Percentiles rank a stretch among this genome's conserved stretches.
Conservation (phyloP, 2,113 vertebrate genomes). For the Alethe diademata region DNA sequence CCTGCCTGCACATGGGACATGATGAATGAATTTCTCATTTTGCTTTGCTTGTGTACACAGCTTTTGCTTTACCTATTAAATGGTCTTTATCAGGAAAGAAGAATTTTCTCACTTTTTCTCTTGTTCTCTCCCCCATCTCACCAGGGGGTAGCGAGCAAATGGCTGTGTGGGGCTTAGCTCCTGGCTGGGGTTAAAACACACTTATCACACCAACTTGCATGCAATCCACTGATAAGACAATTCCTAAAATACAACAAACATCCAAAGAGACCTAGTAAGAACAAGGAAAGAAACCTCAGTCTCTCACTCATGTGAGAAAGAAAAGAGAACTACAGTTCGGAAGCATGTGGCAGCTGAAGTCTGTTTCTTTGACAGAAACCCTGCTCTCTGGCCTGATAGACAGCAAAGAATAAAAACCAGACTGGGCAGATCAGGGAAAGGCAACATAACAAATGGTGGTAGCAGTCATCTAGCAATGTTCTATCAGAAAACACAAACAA, state of each 20-base stretch:
- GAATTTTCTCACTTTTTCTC: not conserved
- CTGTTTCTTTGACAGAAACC: not conserved
- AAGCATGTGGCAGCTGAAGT: not conserved
- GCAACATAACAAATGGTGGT: not conserved
- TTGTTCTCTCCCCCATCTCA: not conserved
- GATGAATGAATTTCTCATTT: not conserved
- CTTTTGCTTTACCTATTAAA: not conserved
- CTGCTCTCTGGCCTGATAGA: not conserved
- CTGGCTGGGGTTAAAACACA: not conserved
- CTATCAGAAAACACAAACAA: not conserved
- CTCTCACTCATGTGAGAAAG: not conserved
- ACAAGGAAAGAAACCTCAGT: not conserved
- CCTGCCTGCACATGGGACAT: accelerated
- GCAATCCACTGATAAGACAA: not conserved
- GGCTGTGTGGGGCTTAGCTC: not conserved
- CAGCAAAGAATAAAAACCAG: not conserved
- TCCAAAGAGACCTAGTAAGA: not conserved
- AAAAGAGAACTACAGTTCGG: not conserved
- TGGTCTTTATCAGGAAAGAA: not conserved
- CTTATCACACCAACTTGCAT: not conserved
- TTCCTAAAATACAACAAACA: not conserved
- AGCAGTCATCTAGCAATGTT: not conserved
- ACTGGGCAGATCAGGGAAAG: not conserved
- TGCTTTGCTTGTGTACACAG: not conserved
- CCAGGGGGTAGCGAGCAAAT: accelerated